Evolutionary conservation across 2,797 vertebrate genomes (phyloP).

Genomic region (Anniella stebbinsi): DNA sequence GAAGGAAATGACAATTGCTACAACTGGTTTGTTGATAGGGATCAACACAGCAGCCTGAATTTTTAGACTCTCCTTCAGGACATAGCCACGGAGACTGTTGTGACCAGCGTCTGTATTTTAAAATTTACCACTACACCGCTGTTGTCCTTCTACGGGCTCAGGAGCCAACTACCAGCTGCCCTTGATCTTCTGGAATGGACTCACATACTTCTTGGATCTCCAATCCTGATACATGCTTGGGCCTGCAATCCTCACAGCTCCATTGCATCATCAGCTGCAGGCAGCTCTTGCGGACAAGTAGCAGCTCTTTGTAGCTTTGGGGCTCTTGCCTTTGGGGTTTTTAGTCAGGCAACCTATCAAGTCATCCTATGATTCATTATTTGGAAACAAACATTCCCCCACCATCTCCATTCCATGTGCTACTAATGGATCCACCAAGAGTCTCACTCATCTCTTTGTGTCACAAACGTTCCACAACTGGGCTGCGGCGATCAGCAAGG

Average conservation of each 20-base stretch:
- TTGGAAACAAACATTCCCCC: background rate
- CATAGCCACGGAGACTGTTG: too few relatives aligned
- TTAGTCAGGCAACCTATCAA: background rate
- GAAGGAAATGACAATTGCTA: too few relatives aligned
- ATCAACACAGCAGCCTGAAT: too few relatives aligned
- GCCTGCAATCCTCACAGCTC: background rate
- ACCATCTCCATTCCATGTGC: background rate
- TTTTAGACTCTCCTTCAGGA: too few relatives aligned
- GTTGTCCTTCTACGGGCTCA: background rate
- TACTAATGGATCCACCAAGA: background rate
- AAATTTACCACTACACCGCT: too few relatives aligned
- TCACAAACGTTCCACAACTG: background rate
- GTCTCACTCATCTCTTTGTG: background rate
- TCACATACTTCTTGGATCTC: background rate
- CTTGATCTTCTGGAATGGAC: background rate
- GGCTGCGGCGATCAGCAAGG: background rate
- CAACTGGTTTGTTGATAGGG: too few relatives aligned
- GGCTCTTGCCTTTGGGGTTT: background rate
- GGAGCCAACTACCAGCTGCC: background rate
- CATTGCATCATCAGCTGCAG: background rate
- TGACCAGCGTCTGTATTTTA: too few relatives aligned
- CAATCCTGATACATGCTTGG: background rate
- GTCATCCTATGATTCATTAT: background rate
- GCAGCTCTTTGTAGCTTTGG: background rate
- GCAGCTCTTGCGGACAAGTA: background rate